phyloP scores from a whole-genome alignment of 2,888 invertebrate species.

The Xanthia icteritia region DNA sequence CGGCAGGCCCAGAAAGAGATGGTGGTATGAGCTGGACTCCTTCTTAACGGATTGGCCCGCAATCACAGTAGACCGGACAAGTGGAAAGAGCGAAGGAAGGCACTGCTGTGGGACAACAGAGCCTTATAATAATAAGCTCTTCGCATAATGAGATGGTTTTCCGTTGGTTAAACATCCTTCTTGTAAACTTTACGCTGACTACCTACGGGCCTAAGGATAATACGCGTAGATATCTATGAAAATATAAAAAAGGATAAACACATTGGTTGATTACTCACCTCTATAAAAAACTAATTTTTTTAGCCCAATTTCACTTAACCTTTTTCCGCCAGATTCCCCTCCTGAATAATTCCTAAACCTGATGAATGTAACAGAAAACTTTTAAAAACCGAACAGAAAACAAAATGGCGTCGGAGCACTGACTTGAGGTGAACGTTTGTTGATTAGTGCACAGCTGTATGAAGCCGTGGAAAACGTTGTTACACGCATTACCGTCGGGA shows the following conservation, averaged over 20 bases:
- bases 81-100: no score
- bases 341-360: no score
- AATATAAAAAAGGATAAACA: not conserved
- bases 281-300: not conserved
- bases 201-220: not conserved
- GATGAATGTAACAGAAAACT: not conserved
- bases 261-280: not conserved
- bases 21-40: no score
- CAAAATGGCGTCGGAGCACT: conserved; percentile 43
- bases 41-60: no score
- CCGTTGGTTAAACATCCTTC: not conserved
- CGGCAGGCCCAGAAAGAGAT: no score
- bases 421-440: conserved; percentile 49
- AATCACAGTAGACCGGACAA: no score
- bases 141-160: not conserved
- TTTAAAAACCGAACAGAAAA: conserved; percentile 35
- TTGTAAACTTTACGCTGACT: not conserved
- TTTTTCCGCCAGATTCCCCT: not conserved
- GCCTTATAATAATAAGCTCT: no score
- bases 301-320: not conserved
- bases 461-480: conserved; percentile 69
- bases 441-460: conserved; percentile 63
- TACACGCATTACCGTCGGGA: conserved; percentile 63
- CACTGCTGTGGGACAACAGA: no score
- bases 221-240: not conserved